phyloP scores from a whole-genome alignment of 2,888 invertebrate genomes.

The Adela reaumurella region DNA sequence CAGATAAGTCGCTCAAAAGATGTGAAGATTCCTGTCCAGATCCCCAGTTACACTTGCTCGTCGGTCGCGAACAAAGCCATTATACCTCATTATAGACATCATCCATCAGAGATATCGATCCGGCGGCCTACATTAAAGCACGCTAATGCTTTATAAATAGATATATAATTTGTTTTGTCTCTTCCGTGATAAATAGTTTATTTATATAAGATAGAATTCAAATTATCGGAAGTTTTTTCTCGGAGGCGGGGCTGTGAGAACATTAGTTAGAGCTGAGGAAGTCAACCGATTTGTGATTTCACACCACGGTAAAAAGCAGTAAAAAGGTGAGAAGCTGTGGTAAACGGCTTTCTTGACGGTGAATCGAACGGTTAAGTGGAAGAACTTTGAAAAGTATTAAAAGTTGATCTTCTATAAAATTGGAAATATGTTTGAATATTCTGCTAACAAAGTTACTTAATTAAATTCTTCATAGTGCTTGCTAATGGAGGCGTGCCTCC shows the following conservation, averaged over 20 bases:
- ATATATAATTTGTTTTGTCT: slow-evolving; percentile 55
- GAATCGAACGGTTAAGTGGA: too few species aligned
- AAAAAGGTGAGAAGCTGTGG: slow-evolving; percentile 35
- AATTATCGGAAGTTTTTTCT: slow-evolving; percentile 33
- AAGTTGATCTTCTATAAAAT: too few species aligned
- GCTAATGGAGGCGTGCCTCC: too few species aligned
- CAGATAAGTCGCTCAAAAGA: slow-evolving; percentile 38
- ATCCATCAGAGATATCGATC: slow-evolving; percentile 55
- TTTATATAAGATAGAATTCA: slow-evolving; percentile 19
- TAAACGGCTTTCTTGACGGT: background rate
- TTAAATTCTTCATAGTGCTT: too few species aligned
- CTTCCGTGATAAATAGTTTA: slow-evolving; percentile 49
- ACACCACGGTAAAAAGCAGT: slow-evolving; percentile 31
- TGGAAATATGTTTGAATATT: too few species aligned
- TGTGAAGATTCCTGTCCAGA: too few species aligned
- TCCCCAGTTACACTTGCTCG: slow-evolving; percentile 22
- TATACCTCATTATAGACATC: slow-evolving; percentile 51
- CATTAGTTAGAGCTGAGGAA: slow-evolving; percentile 26
- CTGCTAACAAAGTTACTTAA: too few species aligned
- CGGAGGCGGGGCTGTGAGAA: slow-evolving; percentile 34
- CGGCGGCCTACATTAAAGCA: slow-evolving; percentile 38
- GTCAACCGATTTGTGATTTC: slow-evolving; percentile 40
- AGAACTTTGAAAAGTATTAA: too few species aligned
- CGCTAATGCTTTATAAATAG: slow-evolving; percentile 55
- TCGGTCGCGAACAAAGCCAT: slow-evolving; percentile 51